phyloP scores from a whole-genome alignment of 2,797 vertebrate genomes.

The Steatocranus sp. region DNA sequence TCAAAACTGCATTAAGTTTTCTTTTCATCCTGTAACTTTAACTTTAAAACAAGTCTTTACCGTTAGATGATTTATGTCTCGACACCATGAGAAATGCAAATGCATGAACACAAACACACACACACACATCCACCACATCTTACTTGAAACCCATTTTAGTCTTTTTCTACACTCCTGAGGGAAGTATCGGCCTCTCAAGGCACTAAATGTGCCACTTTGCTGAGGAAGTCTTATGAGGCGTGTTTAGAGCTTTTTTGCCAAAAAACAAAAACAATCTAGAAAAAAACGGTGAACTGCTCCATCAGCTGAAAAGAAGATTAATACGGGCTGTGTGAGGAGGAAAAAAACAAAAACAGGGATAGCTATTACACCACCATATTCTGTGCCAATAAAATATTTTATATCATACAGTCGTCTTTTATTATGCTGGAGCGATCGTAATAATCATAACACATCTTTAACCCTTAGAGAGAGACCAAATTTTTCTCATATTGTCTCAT shows the following conservation, averaged over 20 bases:
- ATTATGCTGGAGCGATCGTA: background rate
- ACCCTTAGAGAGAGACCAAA: background rate
- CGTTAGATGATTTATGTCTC: background rate
- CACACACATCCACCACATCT: background rate
- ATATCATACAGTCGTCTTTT: background rate
- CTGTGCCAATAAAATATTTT: background rate
- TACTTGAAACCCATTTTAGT: background rate
- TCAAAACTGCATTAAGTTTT: background rate
- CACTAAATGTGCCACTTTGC: background rate
- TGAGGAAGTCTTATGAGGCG: background rate
- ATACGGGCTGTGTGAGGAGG: background rate
- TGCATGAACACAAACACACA: background rate
- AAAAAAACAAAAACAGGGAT: rapidly evolving
- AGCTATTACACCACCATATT: background rate
- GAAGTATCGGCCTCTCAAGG: background rate
- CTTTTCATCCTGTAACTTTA: background rate
- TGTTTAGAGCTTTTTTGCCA: background rate
- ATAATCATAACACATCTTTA: background rate
- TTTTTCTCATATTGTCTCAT: background rate
- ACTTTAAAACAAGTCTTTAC: background rate
- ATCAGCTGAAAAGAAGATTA: background rate
- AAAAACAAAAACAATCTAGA: background rate
- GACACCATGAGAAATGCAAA: background rate
- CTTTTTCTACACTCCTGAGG: background rate
- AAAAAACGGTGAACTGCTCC: background rate